Conservation (phyloP, 1,140 invertebrate genomes). For the Phthorimaea operculella region DNA sequence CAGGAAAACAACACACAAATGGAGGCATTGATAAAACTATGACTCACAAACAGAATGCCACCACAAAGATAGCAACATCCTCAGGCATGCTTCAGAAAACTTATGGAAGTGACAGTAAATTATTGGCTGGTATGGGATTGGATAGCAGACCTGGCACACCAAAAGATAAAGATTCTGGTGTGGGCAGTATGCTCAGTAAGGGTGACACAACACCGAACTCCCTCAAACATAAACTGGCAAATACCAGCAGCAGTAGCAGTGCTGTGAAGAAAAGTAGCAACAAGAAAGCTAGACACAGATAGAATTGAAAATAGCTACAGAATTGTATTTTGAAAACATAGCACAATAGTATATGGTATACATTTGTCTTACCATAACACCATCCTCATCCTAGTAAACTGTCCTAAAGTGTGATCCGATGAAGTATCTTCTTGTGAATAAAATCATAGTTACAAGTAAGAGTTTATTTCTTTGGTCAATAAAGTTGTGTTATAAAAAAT, state of each 20-base stretch:
- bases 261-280: conserved; percentile 76
- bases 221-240: conserved; percentile 69
- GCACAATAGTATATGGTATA: too few relatives aligned
- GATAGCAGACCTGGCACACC: conserved; percentile 62
- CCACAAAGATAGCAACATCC: conserved; percentile 64
- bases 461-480: conserved; percentile 17
- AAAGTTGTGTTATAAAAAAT: neutral
- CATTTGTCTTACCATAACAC: too few relatives aligned
- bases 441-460: neutral
- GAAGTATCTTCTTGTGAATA: too few relatives aligned
- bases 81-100: conserved; percentile 69
- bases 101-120: conserved; percentile 59
- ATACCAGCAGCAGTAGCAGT: conserved; percentile 62
- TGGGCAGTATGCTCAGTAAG: conserved; percentile 44
- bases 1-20: conserved; percentile 75
- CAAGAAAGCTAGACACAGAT: conserved; percentile 78
- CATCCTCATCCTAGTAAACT: too few relatives aligned
- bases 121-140: conserved; percentile 48
- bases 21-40: conserved; percentile 61
- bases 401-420: too few relatives aligned
- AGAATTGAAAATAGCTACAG: conserved; percentile 34
- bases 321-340: too few relatives aligned
- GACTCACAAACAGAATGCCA: conserved; percentile 50
- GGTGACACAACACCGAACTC: conserved; percentile 60
- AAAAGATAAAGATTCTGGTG: conserved; percentile 67